These are phyloP conservation scores for Elgaria multicarinata DNA, from an alignment of 2,113 vertebrate genomes.

Conservation along the genomic window DNA sequence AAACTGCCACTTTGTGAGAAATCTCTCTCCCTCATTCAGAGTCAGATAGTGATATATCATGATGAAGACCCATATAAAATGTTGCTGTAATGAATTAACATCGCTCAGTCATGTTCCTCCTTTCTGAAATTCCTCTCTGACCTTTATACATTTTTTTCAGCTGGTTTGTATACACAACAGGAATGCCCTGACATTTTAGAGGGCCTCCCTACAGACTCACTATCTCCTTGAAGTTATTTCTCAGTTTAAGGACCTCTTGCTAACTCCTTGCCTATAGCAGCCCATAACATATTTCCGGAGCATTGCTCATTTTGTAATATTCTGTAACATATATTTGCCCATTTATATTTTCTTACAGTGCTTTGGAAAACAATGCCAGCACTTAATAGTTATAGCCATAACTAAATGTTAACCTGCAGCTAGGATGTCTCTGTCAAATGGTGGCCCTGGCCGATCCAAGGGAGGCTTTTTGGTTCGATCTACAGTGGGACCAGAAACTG, in stretches of 20 bases:
- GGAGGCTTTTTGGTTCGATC: constrained; percentile 86
- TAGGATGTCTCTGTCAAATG: constrained; percentile 73
- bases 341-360: background rate
- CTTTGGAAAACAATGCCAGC: background rate
- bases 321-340: background rate
- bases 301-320: background rate
- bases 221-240: background rate
- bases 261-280: background rate
- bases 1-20: background rate
- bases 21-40: background rate
- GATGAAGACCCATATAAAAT: background rate
- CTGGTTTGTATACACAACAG: background rate
- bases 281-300: background rate
- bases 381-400: no score
- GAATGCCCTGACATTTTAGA: background rate
- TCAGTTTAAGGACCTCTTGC: background rate
- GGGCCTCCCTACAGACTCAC: background rate
- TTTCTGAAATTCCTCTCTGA: background rate
- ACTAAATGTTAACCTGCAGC: constrained; percentile 66
- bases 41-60: background rate
- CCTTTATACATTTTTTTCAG: background rate
- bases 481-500: constrained; percentile 77
- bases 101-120: background rate
- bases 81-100: background rate
- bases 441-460: constrained; percentile 70